Base-by-base conservation (phyloP, 1,140 invertebrate genomes). In the Achatina immaculata region DNA sequence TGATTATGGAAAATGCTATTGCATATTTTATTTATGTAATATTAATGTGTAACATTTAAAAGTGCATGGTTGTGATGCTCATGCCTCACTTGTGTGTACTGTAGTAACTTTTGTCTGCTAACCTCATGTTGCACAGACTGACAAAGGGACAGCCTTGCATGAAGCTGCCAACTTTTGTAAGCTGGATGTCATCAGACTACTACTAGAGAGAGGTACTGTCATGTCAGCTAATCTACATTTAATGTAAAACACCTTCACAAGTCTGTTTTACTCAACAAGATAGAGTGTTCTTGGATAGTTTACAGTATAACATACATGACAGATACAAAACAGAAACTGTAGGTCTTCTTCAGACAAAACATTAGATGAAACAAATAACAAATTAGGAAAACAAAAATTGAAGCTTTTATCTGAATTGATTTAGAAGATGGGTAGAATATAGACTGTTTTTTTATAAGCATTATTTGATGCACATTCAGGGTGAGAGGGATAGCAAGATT, bases 121-220 rank as follows among this genome's bases (percentile, higher is more conserved):
- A 80, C 55, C 65, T 51, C 58, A 81, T 40, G 94, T 96, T 14
- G 7, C 21, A 0, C 92, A 95, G 83, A 98, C 97, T 0, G 94
- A 94, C 72, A 94, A 94, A 40, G 98, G 98, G 0, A 97, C 96
- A 0, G 96, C 97, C 0, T 93, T 99, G 81, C 98, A 99, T 92
- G 97, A 99, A 88, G 97, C 97, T 1, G 97, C 96, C 0, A 93
- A 98, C 9, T 98, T 95, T 91, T 97, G 97, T 72, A 98, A 99
- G 92, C 94, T 96, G 83, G 95, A 96, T 83, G 96, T 98, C 40
- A 97, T 97, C 6, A 93, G 95, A 74, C 93, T 96, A 0, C 92
- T 99, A 24, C 90, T 99, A 7, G 94, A 96, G 62, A 86, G 88
- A 86, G 92, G 92, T 91, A 87, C 81, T 43, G 16, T 74, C 42